Conservation (phyloP, 2,888 invertebrate genomes). For the Hanleya hanleyi region DNA sequence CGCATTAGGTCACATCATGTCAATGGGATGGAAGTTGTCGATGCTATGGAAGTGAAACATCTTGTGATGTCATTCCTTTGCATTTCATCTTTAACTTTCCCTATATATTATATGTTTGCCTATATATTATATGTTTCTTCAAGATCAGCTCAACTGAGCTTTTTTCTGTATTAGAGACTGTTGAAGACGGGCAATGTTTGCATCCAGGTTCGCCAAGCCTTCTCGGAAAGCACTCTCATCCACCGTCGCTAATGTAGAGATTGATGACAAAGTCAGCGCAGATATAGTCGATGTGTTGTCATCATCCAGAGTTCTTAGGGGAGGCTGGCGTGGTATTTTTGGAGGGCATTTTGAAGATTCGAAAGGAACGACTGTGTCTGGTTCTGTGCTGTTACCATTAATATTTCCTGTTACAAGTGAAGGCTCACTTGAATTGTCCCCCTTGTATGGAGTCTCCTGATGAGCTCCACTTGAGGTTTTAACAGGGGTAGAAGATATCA, state of each 20-base stretch:
- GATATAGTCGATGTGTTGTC: constrained; percentile 44
- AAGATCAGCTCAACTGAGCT: neutral
- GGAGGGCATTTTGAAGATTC: no score
- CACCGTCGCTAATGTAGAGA: constrained; percentile 45
- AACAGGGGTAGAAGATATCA: neutral
- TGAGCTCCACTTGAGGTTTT: neutral
- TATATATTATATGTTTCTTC: no score
- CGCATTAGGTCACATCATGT: no score
- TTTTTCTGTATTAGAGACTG: constrained; percentile 46
- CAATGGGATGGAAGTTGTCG: no score
- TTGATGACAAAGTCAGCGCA: constrained; percentile 38
- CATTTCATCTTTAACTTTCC: no score
- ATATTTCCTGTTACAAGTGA: no score
- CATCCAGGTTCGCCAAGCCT: constrained; percentile 64
- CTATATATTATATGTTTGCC: no score
- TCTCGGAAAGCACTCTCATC: constrained; percentile 60
- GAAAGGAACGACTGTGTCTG: constrained; percentile 4
- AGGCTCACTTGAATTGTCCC: no score
- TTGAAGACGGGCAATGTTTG: constrained; percentile 62
- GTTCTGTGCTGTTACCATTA: no score
- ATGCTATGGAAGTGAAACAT: no score
- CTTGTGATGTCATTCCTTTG: no score
- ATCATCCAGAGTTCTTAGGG: constrained; percentile 28
- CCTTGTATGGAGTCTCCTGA: neutral
- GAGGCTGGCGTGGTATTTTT: neutral